Conservation (phyloP, 2,113 vertebrate genomes). For the Lota lota region DNA sequence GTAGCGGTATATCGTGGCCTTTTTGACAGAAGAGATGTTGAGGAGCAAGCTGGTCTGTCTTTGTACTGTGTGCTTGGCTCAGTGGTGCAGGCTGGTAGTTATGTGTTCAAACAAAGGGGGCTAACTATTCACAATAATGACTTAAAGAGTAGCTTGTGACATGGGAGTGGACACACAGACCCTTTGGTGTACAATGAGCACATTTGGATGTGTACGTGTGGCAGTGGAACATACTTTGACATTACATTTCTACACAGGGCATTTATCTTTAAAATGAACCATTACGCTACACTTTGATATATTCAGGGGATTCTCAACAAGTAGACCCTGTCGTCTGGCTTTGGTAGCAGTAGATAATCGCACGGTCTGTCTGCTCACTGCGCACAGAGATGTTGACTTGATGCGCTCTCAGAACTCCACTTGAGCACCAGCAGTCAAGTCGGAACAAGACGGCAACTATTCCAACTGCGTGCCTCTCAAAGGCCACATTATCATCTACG, state of each 20-base stretch:
- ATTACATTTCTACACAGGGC: slow-evolving; percentile 37
- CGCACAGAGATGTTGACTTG: no score
- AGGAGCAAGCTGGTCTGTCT: no score
- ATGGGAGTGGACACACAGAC: no score
- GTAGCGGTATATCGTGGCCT: slow-evolving; percentile 22
- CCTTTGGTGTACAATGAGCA: no score
- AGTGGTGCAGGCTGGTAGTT: slow-evolving; percentile 23
- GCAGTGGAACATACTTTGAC: slow-evolving; percentile 49
- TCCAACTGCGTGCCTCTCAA: slow-evolving; percentile 26
- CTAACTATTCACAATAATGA: not conserved
- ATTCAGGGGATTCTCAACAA: no score
- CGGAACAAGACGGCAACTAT: slow-evolving; percentile 38
- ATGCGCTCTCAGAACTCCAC: slow-evolving; percentile 10
- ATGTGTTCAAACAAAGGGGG: not conserved
- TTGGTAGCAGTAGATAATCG: no score
- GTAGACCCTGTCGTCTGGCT: no score
- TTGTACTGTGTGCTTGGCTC: slow-evolving; percentile 26
- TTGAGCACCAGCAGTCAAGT: slow-evolving; percentile 17
- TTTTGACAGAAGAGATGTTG: slow-evolving; percentile 25
- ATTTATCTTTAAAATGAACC: no score
- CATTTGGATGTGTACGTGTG: no score
- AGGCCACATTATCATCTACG: slow-evolving; percentile 19
- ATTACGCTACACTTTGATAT: no score
- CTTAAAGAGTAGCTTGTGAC: slow-evolving; percentile 1
- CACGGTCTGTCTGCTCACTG: no score